phyloP scores from a whole-genome alignment of 1,140 invertebrate species.

The Berghia stephanieae region DNA sequence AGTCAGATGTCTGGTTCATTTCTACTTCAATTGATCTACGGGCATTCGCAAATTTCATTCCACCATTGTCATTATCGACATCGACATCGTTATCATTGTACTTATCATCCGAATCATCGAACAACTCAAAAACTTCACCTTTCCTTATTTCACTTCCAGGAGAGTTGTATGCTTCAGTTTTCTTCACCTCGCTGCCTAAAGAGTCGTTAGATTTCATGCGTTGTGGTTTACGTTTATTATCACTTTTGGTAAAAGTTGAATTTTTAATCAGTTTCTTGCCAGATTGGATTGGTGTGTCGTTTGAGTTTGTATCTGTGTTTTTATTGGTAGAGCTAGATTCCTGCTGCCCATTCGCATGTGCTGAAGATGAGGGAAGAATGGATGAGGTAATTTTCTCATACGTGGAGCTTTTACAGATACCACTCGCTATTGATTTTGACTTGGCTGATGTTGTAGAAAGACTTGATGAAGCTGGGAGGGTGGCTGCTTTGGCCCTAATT shows the following conservation, averaged over 20 bases:
- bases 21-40: too few species aligned
- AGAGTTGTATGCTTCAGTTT: not conserved
- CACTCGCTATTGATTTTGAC: constrained; percentile 36
- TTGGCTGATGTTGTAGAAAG: constrained; percentile 32
- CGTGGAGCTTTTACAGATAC: constrained; percentile 50
- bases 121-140: constrained; percentile 33
- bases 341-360: too few species aligned
- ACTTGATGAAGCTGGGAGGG: constrained; percentile 20
- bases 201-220: not conserved
- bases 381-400: constrained; percentile 56
- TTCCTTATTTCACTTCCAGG: constrained; percentile 25
- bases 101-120: constrained; percentile 23
- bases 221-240: not conserved
- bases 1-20: too few species aligned
- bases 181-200: not conserved
- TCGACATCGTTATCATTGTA: not conserved
- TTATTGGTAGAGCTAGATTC: too few species aligned
- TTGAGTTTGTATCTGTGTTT: too few species aligned
- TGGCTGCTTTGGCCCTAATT: constrained; percentile 5
- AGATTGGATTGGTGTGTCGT: too few species aligned
- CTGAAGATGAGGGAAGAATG: too few species aligned
- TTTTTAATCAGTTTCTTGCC: not conserved
- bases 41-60: too few species aligned
- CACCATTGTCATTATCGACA: too few species aligned
- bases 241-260: not conserved